Evolutionary conservation across 2,888 invertebrate genomes (phyloP).

Genomic region (Athalia rosae): DNA sequence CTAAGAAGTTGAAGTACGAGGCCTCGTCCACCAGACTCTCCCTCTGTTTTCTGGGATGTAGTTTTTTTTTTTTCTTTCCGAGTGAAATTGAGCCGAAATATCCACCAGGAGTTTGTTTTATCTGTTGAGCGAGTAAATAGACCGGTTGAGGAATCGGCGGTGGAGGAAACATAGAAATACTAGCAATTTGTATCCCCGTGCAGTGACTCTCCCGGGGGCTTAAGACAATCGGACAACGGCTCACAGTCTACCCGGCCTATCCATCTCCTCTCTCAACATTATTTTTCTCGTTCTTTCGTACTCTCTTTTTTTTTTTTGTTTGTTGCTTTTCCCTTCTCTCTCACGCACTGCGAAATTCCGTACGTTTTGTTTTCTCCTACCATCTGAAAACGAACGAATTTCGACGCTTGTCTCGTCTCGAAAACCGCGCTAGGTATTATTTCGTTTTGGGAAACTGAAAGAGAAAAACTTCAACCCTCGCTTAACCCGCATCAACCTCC

Average conservation of each 20-base stretch:
- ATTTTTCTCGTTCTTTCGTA: constrained; percentile 44
- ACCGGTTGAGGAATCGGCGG: constrained; percentile 56
- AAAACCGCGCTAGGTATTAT: background rate
- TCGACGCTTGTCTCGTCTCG: background rate
- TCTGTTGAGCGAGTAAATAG: constrained; percentile 51
- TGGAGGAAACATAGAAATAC: constrained; percentile 50
- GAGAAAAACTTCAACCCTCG: constrained; percentile 12
- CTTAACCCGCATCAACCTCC: constrained; percentile 43
- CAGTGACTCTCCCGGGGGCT: constrained; percentile 50
- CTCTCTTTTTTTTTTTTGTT: constrained; percentile 9
- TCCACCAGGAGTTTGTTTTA: background rate
- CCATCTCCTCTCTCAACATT: constrained; percentile 29
- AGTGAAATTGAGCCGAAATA: background rate
- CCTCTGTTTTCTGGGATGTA: background rate
- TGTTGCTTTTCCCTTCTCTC: constrained; percentile 46
- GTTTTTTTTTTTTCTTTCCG: background rate
- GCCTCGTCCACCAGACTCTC: too few species aligned
- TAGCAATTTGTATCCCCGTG: constrained; percentile 59
- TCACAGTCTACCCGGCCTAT: constrained; percentile 37
- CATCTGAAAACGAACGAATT: background rate
- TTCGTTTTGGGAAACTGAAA: background rate
- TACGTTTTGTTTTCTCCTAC: constrained; percentile 13
- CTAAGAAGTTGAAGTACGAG: too few species aligned
- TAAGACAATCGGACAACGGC: constrained; percentile 55
- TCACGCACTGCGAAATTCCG: constrained; percentile 51